Evolutionary conservation across 2,888 invertebrate genomes (phyloP).

Genomic region (Tethea ocularis): DNA sequence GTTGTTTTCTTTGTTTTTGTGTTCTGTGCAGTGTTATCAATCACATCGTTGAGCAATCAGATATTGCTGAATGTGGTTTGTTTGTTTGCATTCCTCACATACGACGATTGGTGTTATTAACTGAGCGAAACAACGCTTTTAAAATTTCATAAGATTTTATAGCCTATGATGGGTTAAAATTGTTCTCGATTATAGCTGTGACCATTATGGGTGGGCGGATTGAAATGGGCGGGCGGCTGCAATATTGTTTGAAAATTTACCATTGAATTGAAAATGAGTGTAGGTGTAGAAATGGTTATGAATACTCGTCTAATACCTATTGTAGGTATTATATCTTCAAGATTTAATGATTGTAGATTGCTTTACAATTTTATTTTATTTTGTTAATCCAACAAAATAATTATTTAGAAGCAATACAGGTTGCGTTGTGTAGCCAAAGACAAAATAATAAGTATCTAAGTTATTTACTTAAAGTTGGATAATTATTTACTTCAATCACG

Average conservation of each 20-base stretch:
- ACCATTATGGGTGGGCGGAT: background rate
- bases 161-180: background rate
- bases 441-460: no score
- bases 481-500: background rate
- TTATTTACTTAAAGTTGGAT: no score
- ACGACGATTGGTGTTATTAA: slow-evolving; percentile 9
- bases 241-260: background rate
- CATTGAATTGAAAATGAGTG: background rate
- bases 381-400: no score
- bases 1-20: slow-evolving; percentile 27
- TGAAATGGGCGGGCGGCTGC: slow-evolving; percentile 6
- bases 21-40: slow-evolving; percentile 34
- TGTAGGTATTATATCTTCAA: no score
- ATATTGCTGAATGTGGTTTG: slow-evolving; percentile 38
- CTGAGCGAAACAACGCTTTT: background rate
- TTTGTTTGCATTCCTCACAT: slow-evolving; percentile 35
- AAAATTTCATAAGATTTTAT: background rate
- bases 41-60: slow-evolving; percentile 18
- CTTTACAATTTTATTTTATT: no score
- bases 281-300: no score
- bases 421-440: no score
- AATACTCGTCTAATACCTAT: background rate
- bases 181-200: background rate
- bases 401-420: no score
- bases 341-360: no score